These are phyloP conservation scores for Lagria hirta DNA, from an alignment of 2,888 invertebrate genomes.

Conservation along the genomic window DNA sequence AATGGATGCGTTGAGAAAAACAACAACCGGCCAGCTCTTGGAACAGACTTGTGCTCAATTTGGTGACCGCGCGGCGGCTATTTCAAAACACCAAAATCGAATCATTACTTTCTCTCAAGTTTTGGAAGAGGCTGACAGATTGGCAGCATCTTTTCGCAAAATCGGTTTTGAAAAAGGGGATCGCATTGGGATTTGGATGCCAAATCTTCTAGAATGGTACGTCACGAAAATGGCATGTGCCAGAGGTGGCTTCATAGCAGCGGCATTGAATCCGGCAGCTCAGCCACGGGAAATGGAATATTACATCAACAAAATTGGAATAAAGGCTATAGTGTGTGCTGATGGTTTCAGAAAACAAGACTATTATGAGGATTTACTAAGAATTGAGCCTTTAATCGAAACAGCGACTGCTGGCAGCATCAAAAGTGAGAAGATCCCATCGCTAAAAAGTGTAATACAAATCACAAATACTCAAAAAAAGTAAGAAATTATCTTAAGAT, in stretches of 20 bases:
- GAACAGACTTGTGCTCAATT: slow-evolving; percentile 57
- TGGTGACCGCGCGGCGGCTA: slow-evolving; percentile 60
- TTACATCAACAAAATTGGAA: slow-evolving; percentile 69
- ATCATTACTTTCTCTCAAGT: slow-evolving; percentile 58
- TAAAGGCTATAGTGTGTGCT: slow-evolving; percentile 67
- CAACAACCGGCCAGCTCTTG: slow-evolving; percentile 62
- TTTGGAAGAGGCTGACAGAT: slow-evolving; percentile 61
- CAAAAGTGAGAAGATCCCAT: slow-evolving; percentile 54
- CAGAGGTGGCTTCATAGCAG: slow-evolving; percentile 72
- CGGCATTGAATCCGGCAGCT: slow-evolving; percentile 77
- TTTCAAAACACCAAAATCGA: slow-evolving; percentile 57
- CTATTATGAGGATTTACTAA: slow-evolving; percentile 65
- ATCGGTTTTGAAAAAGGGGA: slow-evolving; percentile 73
- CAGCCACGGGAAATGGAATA: slow-evolving; percentile 69
- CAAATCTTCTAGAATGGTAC: slow-evolving; percentile 78
- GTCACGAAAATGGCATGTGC: slow-evolving; percentile 69
- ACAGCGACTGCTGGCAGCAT: slow-evolving; percentile 55
- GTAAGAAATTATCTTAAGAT: too few species aligned
- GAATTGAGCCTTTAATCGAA: slow-evolving; percentile 62
- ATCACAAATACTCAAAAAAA: slow-evolving; percentile 26
- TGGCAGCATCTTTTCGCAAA: slow-evolving; percentile 69
- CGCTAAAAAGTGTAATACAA: slow-evolving; percentile 14
- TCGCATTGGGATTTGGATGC: slow-evolving; percentile 76
- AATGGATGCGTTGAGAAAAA: slow-evolving; percentile 55
- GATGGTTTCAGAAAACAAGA: slow-evolving; percentile 64